Evolutionary conservation across 1,140 invertebrate species (phyloP).

Genomic region (Drosophila hydei): DNA sequence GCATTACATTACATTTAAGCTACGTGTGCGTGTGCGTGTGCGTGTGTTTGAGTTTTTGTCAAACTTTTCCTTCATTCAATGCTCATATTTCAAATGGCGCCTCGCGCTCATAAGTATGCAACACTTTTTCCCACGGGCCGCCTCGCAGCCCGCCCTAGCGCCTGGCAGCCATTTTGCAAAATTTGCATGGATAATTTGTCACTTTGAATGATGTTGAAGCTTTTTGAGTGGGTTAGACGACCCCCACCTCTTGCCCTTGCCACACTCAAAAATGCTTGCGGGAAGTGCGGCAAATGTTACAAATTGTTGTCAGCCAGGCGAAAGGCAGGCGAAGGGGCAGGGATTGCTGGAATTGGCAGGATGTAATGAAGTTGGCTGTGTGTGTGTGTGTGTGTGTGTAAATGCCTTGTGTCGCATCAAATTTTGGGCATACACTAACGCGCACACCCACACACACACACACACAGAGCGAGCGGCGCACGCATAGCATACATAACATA

Average conservation of each 20-base stretch:
- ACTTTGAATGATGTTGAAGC: conserved; percentile 79
- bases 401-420: conserved; percentile 40
- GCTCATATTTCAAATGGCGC: conserved; percentile 69
- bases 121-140: conserved; percentile 69
- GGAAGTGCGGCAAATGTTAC: conserved; percentile 81
- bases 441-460: conserved; percentile 2
- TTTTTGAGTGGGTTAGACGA: conserved; percentile 65
- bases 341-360: conserved; percentile 8
- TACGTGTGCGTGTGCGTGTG: neutral
- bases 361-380: conserved; percentile 36
- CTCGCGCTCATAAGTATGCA: conserved; percentile 70
- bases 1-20: conserved; percentile 23
- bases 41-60: conserved; percentile 45
- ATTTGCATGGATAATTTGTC: conserved; percentile 82
- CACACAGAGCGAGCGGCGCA: neutral
- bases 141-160: neutral
- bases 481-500: conserved; percentile 28
- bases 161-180: conserved; percentile 65
- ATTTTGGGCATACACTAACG: conserved; percentile 16
- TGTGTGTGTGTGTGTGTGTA: conserved; percentile 41
- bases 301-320: conserved; percentile 66
- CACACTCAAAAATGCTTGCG: conserved; percentile 66
- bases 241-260: neutral
- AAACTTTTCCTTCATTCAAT: conserved; percentile 67
- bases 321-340: neutral